Conservation (phyloP, 2,113 vertebrate species). For the Pollimyrus isidori region DNA sequence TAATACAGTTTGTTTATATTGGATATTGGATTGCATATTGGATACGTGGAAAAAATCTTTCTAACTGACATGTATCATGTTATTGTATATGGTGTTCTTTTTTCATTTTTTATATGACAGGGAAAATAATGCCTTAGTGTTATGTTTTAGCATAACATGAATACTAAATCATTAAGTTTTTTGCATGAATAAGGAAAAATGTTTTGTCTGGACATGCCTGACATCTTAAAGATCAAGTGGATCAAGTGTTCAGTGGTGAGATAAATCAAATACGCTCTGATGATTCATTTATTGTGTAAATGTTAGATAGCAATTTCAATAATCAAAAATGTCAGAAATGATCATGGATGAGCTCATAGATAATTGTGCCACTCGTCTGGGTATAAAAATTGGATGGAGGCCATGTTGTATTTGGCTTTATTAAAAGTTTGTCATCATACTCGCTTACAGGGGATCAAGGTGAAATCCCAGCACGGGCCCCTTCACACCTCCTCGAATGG, state of each 20-base stretch:
- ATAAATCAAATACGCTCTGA: neutral
- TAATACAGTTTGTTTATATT: neutral
- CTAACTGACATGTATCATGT: neutral
- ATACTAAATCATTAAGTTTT: neutral
- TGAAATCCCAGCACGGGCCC: neutral
- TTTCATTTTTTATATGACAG: neutral
- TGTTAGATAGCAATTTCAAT: slow-evolving; percentile 6
- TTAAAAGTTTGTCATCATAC: slow-evolving; percentile 4
- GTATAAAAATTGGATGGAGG: neutral
- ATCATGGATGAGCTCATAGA: neutral
- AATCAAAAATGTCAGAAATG: neutral
- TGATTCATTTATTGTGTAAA: neutral
- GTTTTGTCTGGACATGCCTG: neutral
- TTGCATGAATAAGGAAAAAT: neutral
- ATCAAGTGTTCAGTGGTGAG: neutral
- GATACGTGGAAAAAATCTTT: neutral
- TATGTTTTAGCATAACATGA: neutral
- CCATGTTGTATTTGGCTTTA: neutral
- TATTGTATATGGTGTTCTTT: neutral
- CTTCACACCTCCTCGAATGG: neutral
- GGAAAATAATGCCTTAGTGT: neutral
- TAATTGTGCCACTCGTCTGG: neutral
- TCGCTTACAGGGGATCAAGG: neutral
- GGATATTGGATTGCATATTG: neutral
- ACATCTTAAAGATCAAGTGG: neutral